phyloP scores from a whole-genome alignment of 2,797 vertebrate genomes.

The Onychomys arenicola region DNA sequence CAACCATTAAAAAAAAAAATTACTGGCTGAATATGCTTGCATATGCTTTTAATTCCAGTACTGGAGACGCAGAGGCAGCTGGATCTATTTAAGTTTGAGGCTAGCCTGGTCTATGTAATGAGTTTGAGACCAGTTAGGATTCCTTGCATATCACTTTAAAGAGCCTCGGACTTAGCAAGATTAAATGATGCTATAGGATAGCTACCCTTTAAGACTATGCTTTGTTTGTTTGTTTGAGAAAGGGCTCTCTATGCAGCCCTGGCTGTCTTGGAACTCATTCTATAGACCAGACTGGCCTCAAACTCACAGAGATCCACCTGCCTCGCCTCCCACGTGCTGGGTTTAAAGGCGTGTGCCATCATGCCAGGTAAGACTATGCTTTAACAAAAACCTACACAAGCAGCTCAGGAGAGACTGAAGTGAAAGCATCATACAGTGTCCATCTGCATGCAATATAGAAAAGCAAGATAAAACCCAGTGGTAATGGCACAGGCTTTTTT shows the following conservation, averaged over 20 bases:
- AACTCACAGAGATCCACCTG: too few species aligned
- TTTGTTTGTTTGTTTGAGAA: background rate
- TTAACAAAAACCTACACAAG: conserved; percentile 29
- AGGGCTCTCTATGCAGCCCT: background rate
- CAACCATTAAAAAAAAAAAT: conserved; percentile 26
- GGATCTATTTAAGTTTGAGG: background rate
- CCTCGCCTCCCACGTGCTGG: background rate
- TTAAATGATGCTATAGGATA: background rate
- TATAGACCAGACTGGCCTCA: background rate
- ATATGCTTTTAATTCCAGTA: background rate
- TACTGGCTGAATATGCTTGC: background rate
- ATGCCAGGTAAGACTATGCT: background rate
- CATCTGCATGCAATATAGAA: background rate
- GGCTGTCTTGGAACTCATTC: too few species aligned
- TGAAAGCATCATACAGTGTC: background rate
- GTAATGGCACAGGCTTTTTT: too few species aligned
- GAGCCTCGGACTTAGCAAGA: background rate
- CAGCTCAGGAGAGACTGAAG: background rate
- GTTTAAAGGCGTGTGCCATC: background rate
- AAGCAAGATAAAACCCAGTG: background rate
- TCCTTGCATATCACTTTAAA: conserved; percentile 16
- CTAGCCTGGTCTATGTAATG: background rate
- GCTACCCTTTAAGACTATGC: background rate
- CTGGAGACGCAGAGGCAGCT: background rate
- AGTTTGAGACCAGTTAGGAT: background rate